Evolutionary conservation across 1,140 invertebrate genomes (phyloP).

Genomic region (Zaprionus tsacasi): DNA sequence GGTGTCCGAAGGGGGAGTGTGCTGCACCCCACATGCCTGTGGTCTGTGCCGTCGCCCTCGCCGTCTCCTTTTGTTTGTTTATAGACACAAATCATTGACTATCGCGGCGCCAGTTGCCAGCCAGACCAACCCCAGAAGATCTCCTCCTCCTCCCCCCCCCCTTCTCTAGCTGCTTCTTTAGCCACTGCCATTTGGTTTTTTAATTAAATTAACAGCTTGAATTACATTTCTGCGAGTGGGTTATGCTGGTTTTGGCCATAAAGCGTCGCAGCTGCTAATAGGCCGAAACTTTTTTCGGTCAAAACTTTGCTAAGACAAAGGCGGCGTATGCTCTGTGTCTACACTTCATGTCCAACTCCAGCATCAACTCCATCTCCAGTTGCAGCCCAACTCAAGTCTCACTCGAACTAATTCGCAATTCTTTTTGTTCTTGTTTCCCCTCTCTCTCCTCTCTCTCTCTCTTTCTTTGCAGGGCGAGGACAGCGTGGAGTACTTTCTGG

Average conservation of each 20-base stretch:
- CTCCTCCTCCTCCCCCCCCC: not conserved
- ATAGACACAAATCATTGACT: conserved; percentile 81
- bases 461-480: conserved; percentile 93
- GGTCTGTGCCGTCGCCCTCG: conserved; percentile 56
- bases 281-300: conserved; percentile 61
- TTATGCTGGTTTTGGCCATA: conserved; percentile 41
- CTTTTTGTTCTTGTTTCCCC: conserved; percentile 42
- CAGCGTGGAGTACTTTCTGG: conserved; percentile 98
- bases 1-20: conserved; percentile 8
- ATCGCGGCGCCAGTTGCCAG: conserved; percentile 67
- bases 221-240: conserved; percentile 61
- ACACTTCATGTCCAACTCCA: conserved; percentile 19
- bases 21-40: conserved; percentile 57
- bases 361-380: conserved; percentile 28
- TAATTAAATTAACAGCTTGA: conserved; percentile 81
- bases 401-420: conserved; percentile 59
- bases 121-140: conserved; percentile 21
- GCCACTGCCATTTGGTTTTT: conserved; percentile 36
- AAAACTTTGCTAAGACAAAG: conserved; percentile 62
- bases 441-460: no score
- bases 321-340: conserved; percentile 22
- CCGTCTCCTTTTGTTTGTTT: conserved; percentile 67
- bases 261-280: conserved; percentile 73
- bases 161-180: not conserved
- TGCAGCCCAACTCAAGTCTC: conserved; percentile 24